Evolutionary conservation across 2,888 invertebrate species (phyloP).

Genomic region (Amblyjoppa fuscipennis): DNA sequence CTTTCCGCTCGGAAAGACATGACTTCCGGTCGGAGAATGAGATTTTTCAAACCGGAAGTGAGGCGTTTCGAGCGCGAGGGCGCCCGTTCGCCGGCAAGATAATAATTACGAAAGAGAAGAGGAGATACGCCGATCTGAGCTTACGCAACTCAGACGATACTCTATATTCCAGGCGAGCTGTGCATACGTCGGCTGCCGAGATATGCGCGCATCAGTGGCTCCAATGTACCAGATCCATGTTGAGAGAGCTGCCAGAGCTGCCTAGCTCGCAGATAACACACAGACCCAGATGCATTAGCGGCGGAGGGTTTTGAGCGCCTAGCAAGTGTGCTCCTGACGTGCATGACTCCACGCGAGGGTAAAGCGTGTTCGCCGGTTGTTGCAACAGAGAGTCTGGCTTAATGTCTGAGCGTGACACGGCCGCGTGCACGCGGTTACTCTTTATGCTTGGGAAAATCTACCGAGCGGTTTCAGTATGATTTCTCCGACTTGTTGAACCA

Average conservation of each 20-base stretch:
- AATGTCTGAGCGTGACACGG: conserved; percentile 81
- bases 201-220: conserved; percentile 3
- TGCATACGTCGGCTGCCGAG: not conserved
- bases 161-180: not conserved
- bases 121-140: not conserved
- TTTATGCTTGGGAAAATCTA: conserved; percentile 81
- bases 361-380: conserved; percentile 74
- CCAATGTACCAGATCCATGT: conserved; percentile 3
- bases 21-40: too few species aligned
- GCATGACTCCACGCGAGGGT: conserved; percentile 74
- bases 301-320: conserved; percentile 12
- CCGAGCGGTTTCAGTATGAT: conserved; percentile 26
- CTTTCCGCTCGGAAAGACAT: too few species aligned
- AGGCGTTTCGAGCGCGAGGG: too few species aligned
- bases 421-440: conserved; percentile 78
- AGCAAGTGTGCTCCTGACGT: conserved; percentile 78
- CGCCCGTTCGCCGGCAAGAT: not conserved
- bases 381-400: conserved; percentile 75
- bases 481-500: conserved; percentile 45
- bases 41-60: too few species aligned
- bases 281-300: conserved; percentile 3
- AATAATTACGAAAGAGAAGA: not conserved
- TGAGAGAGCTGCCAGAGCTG: conserved; percentile 5
- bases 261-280: conserved; percentile 10
- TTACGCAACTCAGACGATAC: not conserved